phyloP scores from a whole-genome alignment of 1,140 invertebrate species.

The Neodiprion pinetum region DNA sequence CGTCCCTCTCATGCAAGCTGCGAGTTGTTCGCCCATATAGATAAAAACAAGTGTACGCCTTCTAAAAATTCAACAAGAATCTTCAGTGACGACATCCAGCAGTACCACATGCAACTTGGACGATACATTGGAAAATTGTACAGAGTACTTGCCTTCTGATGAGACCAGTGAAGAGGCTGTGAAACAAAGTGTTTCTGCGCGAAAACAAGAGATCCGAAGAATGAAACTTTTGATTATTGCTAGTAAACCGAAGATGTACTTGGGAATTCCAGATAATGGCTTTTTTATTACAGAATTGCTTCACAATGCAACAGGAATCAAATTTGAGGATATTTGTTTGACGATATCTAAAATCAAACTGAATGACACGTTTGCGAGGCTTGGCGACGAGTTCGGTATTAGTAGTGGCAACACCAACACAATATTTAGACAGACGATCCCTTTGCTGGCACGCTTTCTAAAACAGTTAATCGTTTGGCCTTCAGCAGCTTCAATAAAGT shows the following conservation, averaged over 20 bases:
- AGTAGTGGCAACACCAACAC: conserved; percentile 10
- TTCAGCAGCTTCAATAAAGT: conserved; percentile 1
- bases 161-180: neutral
- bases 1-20: neutral
- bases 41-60: neutral
- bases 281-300: conserved; percentile 8
- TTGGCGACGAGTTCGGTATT: conserved; percentile 18
- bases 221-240: conserved; percentile 18
- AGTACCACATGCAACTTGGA: conserved; percentile 7
- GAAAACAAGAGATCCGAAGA: conserved; percentile 14
- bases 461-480: conserved; percentile 24
- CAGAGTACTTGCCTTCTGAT: conserved; percentile 9
- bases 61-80: conserved; percentile 8
- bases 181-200: conserved; percentile 8
- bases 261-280: conserved; percentile 16
- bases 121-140: conserved; percentile 7
- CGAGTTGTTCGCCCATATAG: conserved; percentile 2
- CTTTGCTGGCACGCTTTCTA: conserved; percentile 18
- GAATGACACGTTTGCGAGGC: conserved; percentile 12
- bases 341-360: conserved; percentile 14
- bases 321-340: conserved; percentile 15
- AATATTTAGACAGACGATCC: conserved; percentile 15
- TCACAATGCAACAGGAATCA: conserved; percentile 1
- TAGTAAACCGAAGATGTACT: conserved; percentile 16
- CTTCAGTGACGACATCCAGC: conserved; percentile 4